Evolutionary conservation across 2,113 vertebrate species (phyloP), one percentile per base, ranked within the genome.

Genomic region (Periophthalmus modestus): DNA sequence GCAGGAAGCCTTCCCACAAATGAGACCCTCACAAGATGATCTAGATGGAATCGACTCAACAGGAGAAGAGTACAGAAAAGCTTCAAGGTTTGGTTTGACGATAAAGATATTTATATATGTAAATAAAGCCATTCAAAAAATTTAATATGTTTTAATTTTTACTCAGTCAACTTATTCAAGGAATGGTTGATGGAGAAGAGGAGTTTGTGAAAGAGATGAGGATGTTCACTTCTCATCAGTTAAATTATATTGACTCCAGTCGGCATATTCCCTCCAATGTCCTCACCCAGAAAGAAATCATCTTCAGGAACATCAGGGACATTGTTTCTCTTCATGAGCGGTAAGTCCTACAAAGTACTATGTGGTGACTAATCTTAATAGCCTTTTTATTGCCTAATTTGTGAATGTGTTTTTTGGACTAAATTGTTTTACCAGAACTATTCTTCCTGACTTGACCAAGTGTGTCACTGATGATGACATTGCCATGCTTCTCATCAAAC

Each of bases 271-370:
- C 91, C 1, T 48, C 87, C 10, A 89, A 84, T 19, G 77, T 93
- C 68, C 67, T 91, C 58, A 91, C 87, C 80, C 90, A 93, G 82
- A 93, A 89, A 68, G 92, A 93, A 61, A 85, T 85, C 28, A 91
- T 99, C 79, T 99, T 99, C 90, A 95, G 96, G 57, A 99, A 98
- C 5, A 90, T 98, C 55, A 92, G 92, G 62, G 96, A 98, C 71
- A 95, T 99, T 21, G 57, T 93, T 14, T 77, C 2, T 72, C 95
- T 98, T 72, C 98, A 99, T 74, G 92, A 93, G 89, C 94, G 94
- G 98, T 99, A 84, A 85, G 21, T 16, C 54, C 21, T 52, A 52
- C 55, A 21, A 15, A 59, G 4, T 28, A 59, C n/a, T 55, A 55
- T 21, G 6, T 7, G 18, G 6, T 1, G n/a, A 54, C 52, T 24